Conservation (phyloP, 2,888 invertebrate species). For the Pandemis heparana region DNA sequence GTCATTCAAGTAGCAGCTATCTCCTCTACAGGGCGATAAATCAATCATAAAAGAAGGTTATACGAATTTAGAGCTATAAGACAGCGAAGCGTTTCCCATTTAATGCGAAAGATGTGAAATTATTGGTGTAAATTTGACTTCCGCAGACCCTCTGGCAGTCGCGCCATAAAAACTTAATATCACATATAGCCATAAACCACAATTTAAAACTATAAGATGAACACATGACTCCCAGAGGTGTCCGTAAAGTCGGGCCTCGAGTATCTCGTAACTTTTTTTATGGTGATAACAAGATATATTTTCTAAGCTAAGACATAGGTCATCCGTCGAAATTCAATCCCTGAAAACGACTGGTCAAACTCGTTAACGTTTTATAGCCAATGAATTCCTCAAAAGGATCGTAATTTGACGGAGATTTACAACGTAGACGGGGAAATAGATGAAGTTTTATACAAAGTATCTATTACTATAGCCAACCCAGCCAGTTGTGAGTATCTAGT, state of each 20-base stretch:
- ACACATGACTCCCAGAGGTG: slow-evolving; percentile 27
- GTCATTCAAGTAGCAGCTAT: neutral
- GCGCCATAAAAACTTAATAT: slow-evolving; percentile 20
- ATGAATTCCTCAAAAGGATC: slow-evolving; percentile 55
- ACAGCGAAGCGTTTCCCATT: neutral
- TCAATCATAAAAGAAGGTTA: neutral
- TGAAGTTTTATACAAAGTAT: slow-evolving; percentile 15
- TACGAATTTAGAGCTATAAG: neutral
- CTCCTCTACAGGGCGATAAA: neutral
- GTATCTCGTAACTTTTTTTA: slow-evolving; percentile 66
- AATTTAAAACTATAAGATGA: slow-evolving; percentile 38
- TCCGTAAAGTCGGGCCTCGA: slow-evolving; percentile 44
- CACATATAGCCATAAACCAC: slow-evolving; percentile 18
- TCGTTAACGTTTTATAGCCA: slow-evolving; percentile 57
- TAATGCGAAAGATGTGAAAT: neutral
- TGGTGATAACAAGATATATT: slow-evolving; percentile 58
- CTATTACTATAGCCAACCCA: neutral
- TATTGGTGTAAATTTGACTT: slow-evolving; percentile 8
- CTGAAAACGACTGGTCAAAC: slow-evolving; percentile 56
- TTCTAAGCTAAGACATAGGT: slow-evolving; percentile 48
- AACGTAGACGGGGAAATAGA: slow-evolving; percentile 21
- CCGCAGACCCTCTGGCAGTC: neutral
- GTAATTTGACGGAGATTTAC: slow-evolving; percentile 46
- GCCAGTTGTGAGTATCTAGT: neutral
- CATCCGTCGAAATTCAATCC: slow-evolving; percentile 47